phyloP scores from a whole-genome alignment of 1,140 invertebrate species.

The Drosophila mojavensis region DNA sequence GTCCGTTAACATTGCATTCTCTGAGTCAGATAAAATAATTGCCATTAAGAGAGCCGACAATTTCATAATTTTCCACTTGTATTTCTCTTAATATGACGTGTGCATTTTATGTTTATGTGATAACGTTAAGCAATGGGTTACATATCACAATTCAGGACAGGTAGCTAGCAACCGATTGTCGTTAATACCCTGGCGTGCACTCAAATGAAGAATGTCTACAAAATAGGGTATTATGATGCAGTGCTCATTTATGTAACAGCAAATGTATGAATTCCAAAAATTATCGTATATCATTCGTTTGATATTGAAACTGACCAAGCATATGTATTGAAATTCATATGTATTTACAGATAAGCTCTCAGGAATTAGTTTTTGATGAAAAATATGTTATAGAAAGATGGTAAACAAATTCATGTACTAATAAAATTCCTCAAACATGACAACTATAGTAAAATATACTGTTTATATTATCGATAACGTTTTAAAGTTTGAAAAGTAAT shows the following conservation, averaged over 20 bases:
- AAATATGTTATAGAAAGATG: too few species aligned
- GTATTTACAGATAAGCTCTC: too few species aligned
- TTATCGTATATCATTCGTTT: not conserved
- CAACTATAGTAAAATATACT: too few species aligned
- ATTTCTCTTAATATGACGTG: constrained; percentile 5
- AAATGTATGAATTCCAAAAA: not conserved
- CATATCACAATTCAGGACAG: constrained; percentile 11
- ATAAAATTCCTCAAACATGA: too few species aligned
- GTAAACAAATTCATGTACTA: too few species aligned
- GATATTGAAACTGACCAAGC: not conserved
- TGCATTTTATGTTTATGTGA: constrained; percentile 1
- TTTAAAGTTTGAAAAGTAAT: too few species aligned
- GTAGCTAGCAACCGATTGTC: not conserved
- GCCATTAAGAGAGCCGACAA: not conserved
- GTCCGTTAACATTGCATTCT: not conserved
- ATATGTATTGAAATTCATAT: not conserved
- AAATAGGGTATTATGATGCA: not conserved
- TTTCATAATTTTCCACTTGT: constrained; percentile 15
- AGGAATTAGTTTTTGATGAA: too few species aligned
- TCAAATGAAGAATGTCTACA: not conserved
- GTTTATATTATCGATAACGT: too few species aligned
- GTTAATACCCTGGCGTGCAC: not conserved
- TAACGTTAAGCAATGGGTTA: not conserved
- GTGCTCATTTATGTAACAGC: not conserved
- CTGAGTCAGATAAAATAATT: not conserved